Conservation (phyloP, 1,140 invertebrate species). For the Macrotrachela quadricornifera region DNA sequence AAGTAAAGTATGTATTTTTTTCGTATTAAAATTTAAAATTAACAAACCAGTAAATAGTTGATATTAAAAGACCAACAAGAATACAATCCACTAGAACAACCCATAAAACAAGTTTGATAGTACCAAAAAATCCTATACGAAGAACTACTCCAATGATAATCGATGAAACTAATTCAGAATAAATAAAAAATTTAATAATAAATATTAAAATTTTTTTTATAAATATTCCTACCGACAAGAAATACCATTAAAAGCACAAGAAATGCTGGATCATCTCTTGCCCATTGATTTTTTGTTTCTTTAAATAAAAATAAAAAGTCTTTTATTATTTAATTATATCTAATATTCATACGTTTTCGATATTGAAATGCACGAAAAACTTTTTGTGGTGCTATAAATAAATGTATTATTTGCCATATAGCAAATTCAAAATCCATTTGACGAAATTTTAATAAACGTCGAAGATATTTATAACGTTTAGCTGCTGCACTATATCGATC, state of each 20-base stretch:
- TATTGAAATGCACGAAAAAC: constrained; percentile 94
- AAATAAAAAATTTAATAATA: background rate
- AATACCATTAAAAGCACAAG: constrained; percentile 68
- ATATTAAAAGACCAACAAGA: constrained; percentile 58
- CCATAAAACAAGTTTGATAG: constrained; percentile 67
- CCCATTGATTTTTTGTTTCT: constrained; percentile 96
- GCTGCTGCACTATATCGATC: constrained; percentile 41
- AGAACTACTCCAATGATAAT: constrained; percentile 65
- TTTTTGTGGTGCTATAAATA: constrained; percentile 84
- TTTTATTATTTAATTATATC: no score
- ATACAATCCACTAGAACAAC: constrained; percentile 85
- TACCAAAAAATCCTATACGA: constrained; percentile 47
- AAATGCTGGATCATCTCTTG: constrained; percentile 94
- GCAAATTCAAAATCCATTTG: constrained; percentile 99
- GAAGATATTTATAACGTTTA: constrained; percentile 73
- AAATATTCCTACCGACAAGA: constrained; percentile 41
- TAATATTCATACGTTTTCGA: constrained; percentile 59
- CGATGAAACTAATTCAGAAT: constrained; percentile 50
- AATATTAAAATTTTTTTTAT: background rate
- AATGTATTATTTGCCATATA: constrained; percentile 90
- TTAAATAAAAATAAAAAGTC: constrained; percentile 20
- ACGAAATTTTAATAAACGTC: constrained; percentile 68
- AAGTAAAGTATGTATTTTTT: no score
- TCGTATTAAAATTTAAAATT: no score
- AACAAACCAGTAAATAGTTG: constrained; percentile 77